Evolutionary conservation across 1,140 invertebrate genomes (phyloP).

Genomic region (Leucophenga varia): DNA sequence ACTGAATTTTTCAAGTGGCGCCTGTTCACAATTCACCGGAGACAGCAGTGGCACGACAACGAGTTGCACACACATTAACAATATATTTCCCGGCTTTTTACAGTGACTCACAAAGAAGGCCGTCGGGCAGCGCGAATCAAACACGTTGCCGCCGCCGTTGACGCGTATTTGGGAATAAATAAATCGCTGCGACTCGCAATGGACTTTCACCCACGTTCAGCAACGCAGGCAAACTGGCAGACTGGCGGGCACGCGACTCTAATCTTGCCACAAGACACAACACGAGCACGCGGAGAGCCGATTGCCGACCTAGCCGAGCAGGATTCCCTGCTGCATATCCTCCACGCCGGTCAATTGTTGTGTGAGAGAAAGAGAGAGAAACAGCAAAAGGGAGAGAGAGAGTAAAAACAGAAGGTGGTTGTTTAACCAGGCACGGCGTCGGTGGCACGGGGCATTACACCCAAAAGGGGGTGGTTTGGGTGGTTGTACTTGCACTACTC

Average conservation of each 20-base stretch:
- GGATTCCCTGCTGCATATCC: no score
- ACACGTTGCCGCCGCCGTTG: constrained; percentile 12
- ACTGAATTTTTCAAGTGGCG: constrained; percentile 39
- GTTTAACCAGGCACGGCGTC: constrained; percentile 19
- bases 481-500: constrained; percentile 17
- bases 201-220: constrained; percentile 42
- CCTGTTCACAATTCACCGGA: constrained; percentile 22
- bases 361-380: no score
- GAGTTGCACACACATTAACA: constrained; percentile 21
- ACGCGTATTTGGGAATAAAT: constrained; percentile 6
- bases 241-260: constrained; percentile 38
- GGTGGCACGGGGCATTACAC: constrained; percentile 11
- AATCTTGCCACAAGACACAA: constrained; percentile 34
- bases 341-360: no score
- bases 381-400: neutral
- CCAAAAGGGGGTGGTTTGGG: constrained; percentile 24
- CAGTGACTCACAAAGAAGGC: constrained; percentile 22
- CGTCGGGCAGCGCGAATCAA: constrained; percentile 23
- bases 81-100: constrained; percentile 28
- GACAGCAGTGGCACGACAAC: constrained; percentile 18
- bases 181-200: constrained; percentile 13
- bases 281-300: constrained; percentile 28
- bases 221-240: constrained; percentile 37
- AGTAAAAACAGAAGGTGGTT: constrained; percentile 23
- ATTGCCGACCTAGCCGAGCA: no score